Evolutionary conservation across 2,113 vertebrate genomes (phyloP).

Genomic region (Dascyllus trimaculatus): DNA sequence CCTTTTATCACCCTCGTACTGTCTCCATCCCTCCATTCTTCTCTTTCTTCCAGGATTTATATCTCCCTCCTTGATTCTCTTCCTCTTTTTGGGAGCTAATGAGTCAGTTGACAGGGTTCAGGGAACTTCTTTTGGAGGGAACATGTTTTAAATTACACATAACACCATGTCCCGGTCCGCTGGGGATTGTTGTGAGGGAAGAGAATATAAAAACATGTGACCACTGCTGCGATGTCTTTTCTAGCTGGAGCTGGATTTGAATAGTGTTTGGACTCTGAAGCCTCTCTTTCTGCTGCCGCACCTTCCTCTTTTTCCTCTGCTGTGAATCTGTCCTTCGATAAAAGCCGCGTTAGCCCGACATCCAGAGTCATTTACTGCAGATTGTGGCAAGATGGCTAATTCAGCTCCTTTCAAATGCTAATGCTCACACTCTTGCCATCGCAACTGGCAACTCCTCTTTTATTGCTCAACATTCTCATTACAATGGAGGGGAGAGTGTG

Average conservation of each 20-base stretch:
- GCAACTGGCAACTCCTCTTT: slow-evolving; percentile 64
- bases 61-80: slow-evolving; percentile 69
- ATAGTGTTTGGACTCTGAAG: slow-evolving; percentile 36
- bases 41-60: slow-evolving; percentile 68
- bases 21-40: slow-evolving; percentile 49
- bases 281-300: slow-evolving; percentile 3
- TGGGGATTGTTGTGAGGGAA: slow-evolving; percentile 46
- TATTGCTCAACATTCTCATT: slow-evolving; percentile 69
- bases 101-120: slow-evolving; percentile 76
- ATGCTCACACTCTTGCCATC: slow-evolving; percentile 56
- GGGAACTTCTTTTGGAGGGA: slow-evolving; percentile 75
- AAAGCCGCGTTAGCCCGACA: slow-evolving; percentile 47
- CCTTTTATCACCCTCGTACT: slow-evolving; percentile 59
- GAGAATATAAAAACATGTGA: slow-evolving; percentile 30
- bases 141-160: slow-evolving; percentile 78
- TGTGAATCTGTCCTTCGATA: slow-evolving; percentile 37
- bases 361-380: slow-evolving; percentile 63
- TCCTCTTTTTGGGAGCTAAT: slow-evolving; percentile 68
- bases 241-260: slow-evolving; percentile 37
- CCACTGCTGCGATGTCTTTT: slow-evolving; percentile 15
- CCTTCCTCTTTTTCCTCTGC: slow-evolving; percentile 24
- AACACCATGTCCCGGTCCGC: slow-evolving; percentile 25
- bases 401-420: slow-evolving; percentile 73
- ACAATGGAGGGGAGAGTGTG: slow-evolving; percentile 53
- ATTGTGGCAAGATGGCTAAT: slow-evolving; percentile 64